Conservation (phyloP, 2,113 vertebrate species). For the Cercopithecus mona region DNA sequence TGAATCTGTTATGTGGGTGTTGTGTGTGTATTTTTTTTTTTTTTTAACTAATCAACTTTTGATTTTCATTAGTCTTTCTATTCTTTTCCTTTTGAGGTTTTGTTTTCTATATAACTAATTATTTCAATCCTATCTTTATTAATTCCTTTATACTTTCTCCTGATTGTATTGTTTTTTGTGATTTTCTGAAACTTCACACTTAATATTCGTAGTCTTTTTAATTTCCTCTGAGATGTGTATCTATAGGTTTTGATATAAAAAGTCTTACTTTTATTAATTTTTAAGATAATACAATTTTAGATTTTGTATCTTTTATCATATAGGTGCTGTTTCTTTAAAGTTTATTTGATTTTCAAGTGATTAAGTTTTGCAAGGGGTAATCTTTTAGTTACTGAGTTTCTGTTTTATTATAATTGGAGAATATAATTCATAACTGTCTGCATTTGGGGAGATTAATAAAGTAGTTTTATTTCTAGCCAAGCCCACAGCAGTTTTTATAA, state of each 20-base stretch:
- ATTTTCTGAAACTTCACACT: not conserved
- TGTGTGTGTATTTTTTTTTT: not conserved
- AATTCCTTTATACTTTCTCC: not conserved
- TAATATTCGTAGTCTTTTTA: not conserved
- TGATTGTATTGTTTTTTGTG: not conserved
- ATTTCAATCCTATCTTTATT: conserved; percentile 1
- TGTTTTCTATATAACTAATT: not conserved
- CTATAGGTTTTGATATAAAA: not conserved
- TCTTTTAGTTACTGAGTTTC: not conserved
- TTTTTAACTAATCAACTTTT: not conserved
- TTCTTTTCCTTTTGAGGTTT: not conserved
- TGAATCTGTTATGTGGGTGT: not conserved
- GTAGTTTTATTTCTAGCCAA: not conserved
- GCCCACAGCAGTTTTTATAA: not conserved
- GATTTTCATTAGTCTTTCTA: not conserved
- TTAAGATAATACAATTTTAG: not conserved
- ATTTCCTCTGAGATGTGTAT: not conserved
- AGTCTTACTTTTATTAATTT: conserved; percentile 8
- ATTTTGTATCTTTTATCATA: not conserved
- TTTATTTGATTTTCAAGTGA: not conserved
- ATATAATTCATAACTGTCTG: not conserved
- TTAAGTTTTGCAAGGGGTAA: not conserved
- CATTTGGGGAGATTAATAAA: not conserved
- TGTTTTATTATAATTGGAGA: not conserved
- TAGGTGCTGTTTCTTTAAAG: not conserved